These are phyloP conservation scores for Neopelma chrysocephalum DNA, from an alignment of 2,797 vertebrate genomes.

Conservation along the genomic window DNA sequence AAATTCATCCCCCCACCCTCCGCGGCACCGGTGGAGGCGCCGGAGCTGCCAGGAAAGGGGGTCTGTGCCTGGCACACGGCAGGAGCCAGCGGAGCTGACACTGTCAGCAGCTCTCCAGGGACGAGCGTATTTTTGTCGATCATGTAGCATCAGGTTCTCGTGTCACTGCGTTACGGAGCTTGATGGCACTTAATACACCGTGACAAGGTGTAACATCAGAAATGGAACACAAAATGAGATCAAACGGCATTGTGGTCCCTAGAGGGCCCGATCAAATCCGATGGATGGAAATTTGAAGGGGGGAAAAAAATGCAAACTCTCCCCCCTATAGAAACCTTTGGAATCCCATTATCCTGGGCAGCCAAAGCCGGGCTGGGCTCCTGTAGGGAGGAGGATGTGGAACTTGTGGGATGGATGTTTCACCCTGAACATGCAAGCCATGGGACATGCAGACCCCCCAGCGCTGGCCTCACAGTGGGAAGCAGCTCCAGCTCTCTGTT, in stretches of 20 bases:
- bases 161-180: slow-evolving; percentile 45
- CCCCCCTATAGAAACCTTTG: neutral
- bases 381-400: fast-evolving
- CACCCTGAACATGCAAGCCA: fast-evolving
- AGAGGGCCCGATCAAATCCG: slow-evolving; percentile 37
- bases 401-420: neutral
- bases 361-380: neutral
- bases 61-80: neutral
- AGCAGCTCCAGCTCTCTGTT: neutral
- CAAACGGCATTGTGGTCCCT: slow-evolving; percentile 38
- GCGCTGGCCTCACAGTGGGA: fast-evolving
- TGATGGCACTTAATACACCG: slow-evolving; percentile 56
- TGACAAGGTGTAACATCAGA: slow-evolving; percentile 69
- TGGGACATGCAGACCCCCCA: neutral
- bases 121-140: slow-evolving; percentile 16
- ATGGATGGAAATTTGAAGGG: slow-evolving; percentile 18
- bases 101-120: slow-evolving; percentile 42
- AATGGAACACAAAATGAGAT: slow-evolving; percentile 63
- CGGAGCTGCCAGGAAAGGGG: neutral
- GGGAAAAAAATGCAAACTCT: neutral
- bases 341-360: neutral
- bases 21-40: neutral
- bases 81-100: neutral
- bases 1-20: neutral
- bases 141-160: slow-evolving; percentile 42